Percentiles rank a stretch among this genome's conserved stretches.
Evolutionary conservation across 2,888 invertebrate species (phyloP).

Genomic region (Carterocephalus palaemon): DNA sequence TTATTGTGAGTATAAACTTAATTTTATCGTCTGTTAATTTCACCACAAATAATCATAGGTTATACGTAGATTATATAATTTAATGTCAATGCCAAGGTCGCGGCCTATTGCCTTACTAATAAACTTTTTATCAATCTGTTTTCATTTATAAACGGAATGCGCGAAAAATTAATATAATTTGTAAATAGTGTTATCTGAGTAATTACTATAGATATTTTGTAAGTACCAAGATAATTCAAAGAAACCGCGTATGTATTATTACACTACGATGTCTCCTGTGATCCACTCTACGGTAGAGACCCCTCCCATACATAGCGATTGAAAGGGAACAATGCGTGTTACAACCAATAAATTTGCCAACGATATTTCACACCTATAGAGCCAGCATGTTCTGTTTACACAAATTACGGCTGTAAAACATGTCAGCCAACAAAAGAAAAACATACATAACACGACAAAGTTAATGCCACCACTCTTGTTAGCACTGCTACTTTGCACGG

Average conservation of each 20-base stretch:
- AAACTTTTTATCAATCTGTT: neutral
- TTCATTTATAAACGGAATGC: neutral
- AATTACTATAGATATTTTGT: neutral
- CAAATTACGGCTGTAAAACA: constrained; percentile 73
- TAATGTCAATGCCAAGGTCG: constrained; percentile 68
- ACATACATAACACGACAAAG: constrained; percentile 60
- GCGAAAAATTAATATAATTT: too few species aligned
- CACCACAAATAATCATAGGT: constrained; percentile 76
- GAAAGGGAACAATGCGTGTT: constrained; percentile 56
- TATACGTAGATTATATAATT: constrained; percentile 67
- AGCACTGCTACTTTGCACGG: constrained; percentile 49
- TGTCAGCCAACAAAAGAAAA: constrained; percentile 70
- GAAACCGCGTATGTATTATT: constrained; percentile 3
- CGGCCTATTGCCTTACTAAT: constrained; percentile 27
- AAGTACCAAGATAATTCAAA: neutral
- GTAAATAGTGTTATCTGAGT: too few species aligned
- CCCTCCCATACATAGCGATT: constrained; percentile 25
- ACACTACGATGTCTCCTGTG: constrained; percentile 18
- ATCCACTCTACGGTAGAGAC: constrained; percentile 21
- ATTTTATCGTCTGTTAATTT: constrained; percentile 80
- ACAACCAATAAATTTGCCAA: constrained; percentile 71
- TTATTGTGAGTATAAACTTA: constrained; percentile 80
- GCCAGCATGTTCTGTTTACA: constrained; percentile 67
- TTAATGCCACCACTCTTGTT: constrained; percentile 57
- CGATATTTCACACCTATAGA: constrained; percentile 72